Evolutionary conservation across 2,797 vertebrate species (phyloP).

Genomic region (Chelonia mydas): DNA sequence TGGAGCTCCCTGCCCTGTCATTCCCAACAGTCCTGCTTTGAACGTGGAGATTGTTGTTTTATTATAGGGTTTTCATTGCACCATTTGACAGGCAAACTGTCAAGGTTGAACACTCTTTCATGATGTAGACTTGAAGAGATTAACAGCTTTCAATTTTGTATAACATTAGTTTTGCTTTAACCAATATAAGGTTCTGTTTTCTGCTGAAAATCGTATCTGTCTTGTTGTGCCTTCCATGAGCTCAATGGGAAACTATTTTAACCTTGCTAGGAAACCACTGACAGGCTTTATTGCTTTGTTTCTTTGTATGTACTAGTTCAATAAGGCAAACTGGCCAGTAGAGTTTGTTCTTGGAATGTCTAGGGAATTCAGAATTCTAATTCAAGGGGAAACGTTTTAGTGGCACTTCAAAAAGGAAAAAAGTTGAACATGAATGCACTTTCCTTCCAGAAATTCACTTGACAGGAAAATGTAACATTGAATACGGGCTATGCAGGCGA

Average conservation of each 20-base stretch:
- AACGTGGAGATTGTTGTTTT: background rate
- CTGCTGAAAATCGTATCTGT: slow-evolving; percentile 37
- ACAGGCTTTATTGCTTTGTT: slow-evolving; percentile 27
- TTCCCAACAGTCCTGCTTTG: background rate
- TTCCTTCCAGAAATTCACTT: slow-evolving; percentile 3
- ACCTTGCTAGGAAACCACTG: slow-evolving; percentile 7
- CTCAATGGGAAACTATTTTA: slow-evolving; percentile 32
- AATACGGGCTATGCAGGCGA: background rate
- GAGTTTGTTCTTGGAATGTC: background rate
- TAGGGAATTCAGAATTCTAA: background rate
- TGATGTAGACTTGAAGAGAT: slow-evolving; percentile 27
- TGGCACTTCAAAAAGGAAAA: background rate
- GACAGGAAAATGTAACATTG: background rate
- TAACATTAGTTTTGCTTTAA: slow-evolving; percentile 52
- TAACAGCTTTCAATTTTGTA: slow-evolving; percentile 55
- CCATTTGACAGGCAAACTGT: slow-evolving; percentile 17
- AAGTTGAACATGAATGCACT: background rate
- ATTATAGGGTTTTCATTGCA: background rate
- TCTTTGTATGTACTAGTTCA: background rate
- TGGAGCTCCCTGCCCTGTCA: background rate
- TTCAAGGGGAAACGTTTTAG: slow-evolving; percentile 2
- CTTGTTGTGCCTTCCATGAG: slow-evolving; percentile 7
- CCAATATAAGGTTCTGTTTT: slow-evolving; percentile 37
- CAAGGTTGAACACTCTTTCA: background rate
- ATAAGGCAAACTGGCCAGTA: slow-evolving; percentile 8